Evolutionary conservation across 2,888 invertebrate genomes (phyloP), one percentile per base, ranked within the genome.

Genomic region (Macrosiphum euphorbiae): DNA sequence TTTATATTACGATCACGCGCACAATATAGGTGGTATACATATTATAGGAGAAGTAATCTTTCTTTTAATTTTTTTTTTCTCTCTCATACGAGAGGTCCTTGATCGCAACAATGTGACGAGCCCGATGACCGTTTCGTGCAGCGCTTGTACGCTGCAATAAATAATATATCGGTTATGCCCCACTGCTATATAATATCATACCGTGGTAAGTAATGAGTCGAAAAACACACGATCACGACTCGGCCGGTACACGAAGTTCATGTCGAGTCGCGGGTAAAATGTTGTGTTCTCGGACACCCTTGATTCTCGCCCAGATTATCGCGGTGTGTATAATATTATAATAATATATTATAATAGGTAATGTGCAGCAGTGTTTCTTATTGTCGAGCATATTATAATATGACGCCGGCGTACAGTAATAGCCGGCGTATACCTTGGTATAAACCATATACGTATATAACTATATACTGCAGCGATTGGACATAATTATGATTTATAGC

Each of bases 191-290:
- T n/a, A 13, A 52, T 84, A 67, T 47, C 20, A 85, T 86, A 47
- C 11, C 52, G 87, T 86, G 61, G 35, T 91, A 91, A 92, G 61
- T 92, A 94, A 93, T 52, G 93, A 93, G 93, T 94, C 93, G 93
- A 94, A 94, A 94, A 94, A 90, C 52, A 92, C 93, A 94, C 93
- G 93, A 94, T 94, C 93, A 94, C 90, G 90, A 94, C 93, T 90
- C 85, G 41, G 92, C n/a, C 47, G 47, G 41, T 88, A 92, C 93
- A 90, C 93, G 93, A 93, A 93, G 93, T 93, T 93, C 93, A 93
- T 90, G 93, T 93, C 93, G 93, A 55, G 88, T 92, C 88, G 92
- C 88, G 92, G 92, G 92, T 88, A 92, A 92, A 94, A 61, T 61
- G 93, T 86, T 94, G 58, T 90, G 90, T 90, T 90, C 85, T 90